phyloP scores from a whole-genome alignment of 2,113 vertebrate genomes.

The Epinephelus moara region DNA sequence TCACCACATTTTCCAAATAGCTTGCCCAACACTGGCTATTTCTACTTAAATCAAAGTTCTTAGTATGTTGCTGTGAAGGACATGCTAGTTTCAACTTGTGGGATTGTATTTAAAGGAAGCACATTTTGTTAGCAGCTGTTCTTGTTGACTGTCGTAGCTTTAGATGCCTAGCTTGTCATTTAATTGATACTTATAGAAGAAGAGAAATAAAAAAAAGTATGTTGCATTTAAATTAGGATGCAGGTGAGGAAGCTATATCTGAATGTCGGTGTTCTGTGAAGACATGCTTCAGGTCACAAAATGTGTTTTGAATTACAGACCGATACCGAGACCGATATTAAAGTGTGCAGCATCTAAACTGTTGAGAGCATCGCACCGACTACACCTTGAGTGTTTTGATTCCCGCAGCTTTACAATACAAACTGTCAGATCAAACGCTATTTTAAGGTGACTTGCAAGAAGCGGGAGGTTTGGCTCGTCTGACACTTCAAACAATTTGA shows the following conservation, averaged over 20 bases:
- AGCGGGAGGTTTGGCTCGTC: background rate
- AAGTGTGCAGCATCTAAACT: background rate
- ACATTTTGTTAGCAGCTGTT: background rate
- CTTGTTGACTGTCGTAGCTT: background rate
- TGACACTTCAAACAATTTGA: background rate
- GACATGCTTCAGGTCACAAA: background rate
- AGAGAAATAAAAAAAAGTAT: background rate
- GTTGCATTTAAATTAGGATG: too few relatives aligned
- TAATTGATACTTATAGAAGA: background rate
- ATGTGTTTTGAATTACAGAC: background rate
- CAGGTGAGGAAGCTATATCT: background rate
- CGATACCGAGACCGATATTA: conserved; percentile 11
- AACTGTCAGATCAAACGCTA: background rate
- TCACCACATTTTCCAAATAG: too few relatives aligned
- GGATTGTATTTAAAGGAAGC: background rate
- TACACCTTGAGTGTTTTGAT: conserved; percentile 8
- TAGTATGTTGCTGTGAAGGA: background rate
- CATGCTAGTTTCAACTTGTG: background rate
- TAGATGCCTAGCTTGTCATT: background rate
- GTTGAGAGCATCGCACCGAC: background rate
- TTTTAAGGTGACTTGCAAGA: background rate
- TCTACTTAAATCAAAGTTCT: too few relatives aligned
- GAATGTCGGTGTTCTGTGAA: background rate
- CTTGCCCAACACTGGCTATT: too few relatives aligned
- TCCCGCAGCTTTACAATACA: background rate